These are phyloP conservation scores for Listrodromus nycthemerus DNA, from an alignment of 2,888 invertebrate species.

Conservation along the genomic window DNA sequence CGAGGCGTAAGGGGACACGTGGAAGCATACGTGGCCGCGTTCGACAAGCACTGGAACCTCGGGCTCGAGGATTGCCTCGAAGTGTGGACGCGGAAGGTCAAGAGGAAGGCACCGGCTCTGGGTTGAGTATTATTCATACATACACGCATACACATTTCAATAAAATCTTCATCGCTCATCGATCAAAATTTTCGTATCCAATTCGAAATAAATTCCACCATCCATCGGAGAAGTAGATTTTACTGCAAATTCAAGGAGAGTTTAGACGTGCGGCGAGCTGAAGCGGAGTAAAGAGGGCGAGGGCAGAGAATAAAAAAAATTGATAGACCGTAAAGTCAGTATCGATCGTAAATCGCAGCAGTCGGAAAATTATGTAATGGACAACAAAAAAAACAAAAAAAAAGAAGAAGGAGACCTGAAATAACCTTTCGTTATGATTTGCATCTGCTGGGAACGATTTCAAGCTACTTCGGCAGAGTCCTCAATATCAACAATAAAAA, in stretches of 20 bases:
- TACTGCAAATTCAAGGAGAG: slow-evolving; percentile 4
- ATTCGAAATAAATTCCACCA: slow-evolving; percentile 8
- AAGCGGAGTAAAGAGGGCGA: too few species aligned
- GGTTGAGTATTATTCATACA: slow-evolving; percentile 84
- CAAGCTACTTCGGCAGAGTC: neutral
- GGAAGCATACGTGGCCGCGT: slow-evolving; percentile 92
- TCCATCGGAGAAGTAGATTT: neutral
- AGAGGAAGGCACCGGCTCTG: slow-evolving; percentile 87
- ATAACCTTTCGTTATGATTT: neutral
- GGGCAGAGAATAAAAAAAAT: neutral
- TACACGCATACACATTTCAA: slow-evolving; percentile 13
- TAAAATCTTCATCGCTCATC: slow-evolving; percentile 27
- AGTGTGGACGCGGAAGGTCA: slow-evolving; percentile 89
- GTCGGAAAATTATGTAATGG: neutral
- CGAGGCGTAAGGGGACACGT: slow-evolving; percentile 91
- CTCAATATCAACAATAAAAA: slow-evolving; percentile 13
- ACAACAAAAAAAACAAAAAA: slow-evolving; percentile 2
- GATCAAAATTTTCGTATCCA: slow-evolving; percentile 4
- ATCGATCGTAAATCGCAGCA: slow-evolving; percentile 14
- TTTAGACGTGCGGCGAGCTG: neutral
- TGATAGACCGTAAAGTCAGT: slow-evolving; percentile 10
- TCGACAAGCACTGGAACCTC: slow-evolving; percentile 98
- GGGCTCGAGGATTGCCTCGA: slow-evolving; percentile 93
- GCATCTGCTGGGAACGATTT: slow-evolving; percentile 13
- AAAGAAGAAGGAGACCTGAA: slow-evolving; percentile 3